These are phyloP conservation scores for Leguminivora glycinivorella DNA, from an alignment of 1,140 invertebrate genomes.

Conservation along the genomic window DNA sequence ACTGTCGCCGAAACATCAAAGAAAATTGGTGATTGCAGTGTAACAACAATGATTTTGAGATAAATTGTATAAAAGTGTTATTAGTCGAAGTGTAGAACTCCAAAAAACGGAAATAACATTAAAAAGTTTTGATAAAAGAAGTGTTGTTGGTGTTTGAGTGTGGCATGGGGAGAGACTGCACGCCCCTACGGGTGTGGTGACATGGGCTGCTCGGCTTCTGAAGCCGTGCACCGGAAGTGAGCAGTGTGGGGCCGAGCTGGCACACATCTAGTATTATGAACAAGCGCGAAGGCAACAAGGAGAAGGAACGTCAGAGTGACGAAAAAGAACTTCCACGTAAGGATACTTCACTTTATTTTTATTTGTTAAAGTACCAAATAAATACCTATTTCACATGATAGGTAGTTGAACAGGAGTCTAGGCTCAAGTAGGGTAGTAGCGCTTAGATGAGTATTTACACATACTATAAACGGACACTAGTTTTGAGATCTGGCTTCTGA, in stretches of 20 bases:
- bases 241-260: slow-evolving; percentile 67
- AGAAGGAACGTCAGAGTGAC: slow-evolving; percentile 76
- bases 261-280: slow-evolving; percentile 77
- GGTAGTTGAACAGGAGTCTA: too few relatives aligned
- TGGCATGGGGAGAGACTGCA: slow-evolving; percentile 64
- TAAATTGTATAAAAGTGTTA: slow-evolving; percentile 70
- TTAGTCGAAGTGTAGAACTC: slow-evolving; percentile 59
- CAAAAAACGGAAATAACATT: slow-evolving; percentile 59
- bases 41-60: slow-evolving; percentile 75
- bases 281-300: slow-evolving; percentile 75
- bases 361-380: background rate
- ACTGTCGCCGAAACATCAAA: slow-evolving; percentile 65
- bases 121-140: slow-evolving; percentile 41
- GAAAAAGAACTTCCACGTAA: slow-evolving; percentile 76
- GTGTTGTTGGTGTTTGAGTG: slow-evolving; percentile 57
- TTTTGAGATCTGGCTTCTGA: too few relatives aligned
- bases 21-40: slow-evolving; percentile 63
- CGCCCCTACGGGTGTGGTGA: slow-evolving; percentile 60
- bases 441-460: too few relatives aligned
- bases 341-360: slow-evolving; percentile 31
- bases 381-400: background rate
- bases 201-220: slow-evolving; percentile 68
- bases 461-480: too few relatives aligned
- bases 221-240: slow-evolving; percentile 65
- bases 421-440: too few relatives aligned